A percentile compares a stretch with the other conserved stretches of the same genome.
Evolutionary conservation across 1,140 invertebrate genomes (phyloP).

Genomic region (Lanistes nyassanus): DNA sequence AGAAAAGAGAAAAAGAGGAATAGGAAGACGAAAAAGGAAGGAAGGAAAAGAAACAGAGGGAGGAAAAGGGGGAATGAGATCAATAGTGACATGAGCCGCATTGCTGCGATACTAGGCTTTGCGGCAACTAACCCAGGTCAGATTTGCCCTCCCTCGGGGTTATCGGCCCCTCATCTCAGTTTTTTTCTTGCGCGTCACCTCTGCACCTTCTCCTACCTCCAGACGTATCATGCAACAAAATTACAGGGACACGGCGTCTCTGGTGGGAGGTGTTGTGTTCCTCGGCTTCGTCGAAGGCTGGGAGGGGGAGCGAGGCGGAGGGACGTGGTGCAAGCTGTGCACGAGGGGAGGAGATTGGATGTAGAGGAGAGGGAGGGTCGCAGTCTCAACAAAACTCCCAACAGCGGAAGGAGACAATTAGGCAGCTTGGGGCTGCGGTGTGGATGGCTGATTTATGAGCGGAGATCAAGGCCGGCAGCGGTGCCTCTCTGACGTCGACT

Average conservation of each 20-base stretch:
- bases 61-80: not conserved
- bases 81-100: not conserved
- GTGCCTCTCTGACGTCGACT: not conserved
- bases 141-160: too few species aligned
- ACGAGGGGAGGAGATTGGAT: not conserved
- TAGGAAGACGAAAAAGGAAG: not conserved
- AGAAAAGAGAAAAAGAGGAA: not conserved
- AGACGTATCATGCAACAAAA: not conserved
- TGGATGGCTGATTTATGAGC: not conserved
- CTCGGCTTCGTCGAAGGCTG: not conserved
- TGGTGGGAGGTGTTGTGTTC: not conserved
- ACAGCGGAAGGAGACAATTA: not conserved
- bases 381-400: not conserved
- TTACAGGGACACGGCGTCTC: not conserved
- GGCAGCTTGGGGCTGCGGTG: not conserved
- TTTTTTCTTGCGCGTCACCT: too few species aligned
- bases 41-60: constrained; percentile 4
- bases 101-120: too few species aligned
- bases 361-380: not conserved
- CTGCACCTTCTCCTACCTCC: too few species aligned
- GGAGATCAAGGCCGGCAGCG: not conserved
- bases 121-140: too few species aligned
- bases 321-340: not conserved
- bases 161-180: too few species aligned
- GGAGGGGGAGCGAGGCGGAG: not conserved